Percentiles rank a stretch among this genome's conserved stretches.
phyloP scores from a whole-genome alignment of 2,113 vertebrate species.

The Tragelaphus scriptus region DNA sequence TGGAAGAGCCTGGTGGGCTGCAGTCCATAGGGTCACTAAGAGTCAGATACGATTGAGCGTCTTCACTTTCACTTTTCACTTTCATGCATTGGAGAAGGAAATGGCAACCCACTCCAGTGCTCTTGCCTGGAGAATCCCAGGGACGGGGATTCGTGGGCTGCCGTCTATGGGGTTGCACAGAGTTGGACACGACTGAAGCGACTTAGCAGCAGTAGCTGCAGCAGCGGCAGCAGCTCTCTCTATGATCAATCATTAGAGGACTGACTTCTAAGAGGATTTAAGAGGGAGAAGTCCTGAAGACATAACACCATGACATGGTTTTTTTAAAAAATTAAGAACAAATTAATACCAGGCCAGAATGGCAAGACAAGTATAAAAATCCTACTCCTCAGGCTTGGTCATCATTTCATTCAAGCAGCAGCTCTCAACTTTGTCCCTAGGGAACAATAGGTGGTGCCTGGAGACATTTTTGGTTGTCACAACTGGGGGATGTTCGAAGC shows the following conservation, averaged over 20 bases:
- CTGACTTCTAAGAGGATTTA: not conserved
- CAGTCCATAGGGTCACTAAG: too few relatives aligned
- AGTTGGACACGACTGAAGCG: rapidly evolving
- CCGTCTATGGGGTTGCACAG: too few relatives aligned
- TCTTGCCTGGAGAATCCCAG: too few relatives aligned
- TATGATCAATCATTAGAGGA: not conserved
- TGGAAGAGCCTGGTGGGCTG: too few relatives aligned
- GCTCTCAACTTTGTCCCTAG: not conserved
- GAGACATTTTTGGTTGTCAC: not conserved
- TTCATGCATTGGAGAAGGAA: too few relatives aligned
- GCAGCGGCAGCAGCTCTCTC: not conserved
- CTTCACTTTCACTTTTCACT: too few relatives aligned
- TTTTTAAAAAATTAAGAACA: not conserved
- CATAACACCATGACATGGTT: not conserved
- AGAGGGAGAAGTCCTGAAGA: not conserved
- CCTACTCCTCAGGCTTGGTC: not conserved
- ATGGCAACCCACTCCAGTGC: too few relatives aligned
- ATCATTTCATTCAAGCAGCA: not conserved
- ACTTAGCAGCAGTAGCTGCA: too few relatives aligned
- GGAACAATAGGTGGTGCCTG: not conserved
- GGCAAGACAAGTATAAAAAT: not conserved
- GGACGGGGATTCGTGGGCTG: too few relatives aligned
- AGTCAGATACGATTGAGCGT: too few relatives aligned
- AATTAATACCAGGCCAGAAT: not conserved
- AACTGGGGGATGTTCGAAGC: not conserved